phyloP scores from a whole-genome alignment of 2,888 invertebrate species.

The Rhodophaea formosa region DNA sequence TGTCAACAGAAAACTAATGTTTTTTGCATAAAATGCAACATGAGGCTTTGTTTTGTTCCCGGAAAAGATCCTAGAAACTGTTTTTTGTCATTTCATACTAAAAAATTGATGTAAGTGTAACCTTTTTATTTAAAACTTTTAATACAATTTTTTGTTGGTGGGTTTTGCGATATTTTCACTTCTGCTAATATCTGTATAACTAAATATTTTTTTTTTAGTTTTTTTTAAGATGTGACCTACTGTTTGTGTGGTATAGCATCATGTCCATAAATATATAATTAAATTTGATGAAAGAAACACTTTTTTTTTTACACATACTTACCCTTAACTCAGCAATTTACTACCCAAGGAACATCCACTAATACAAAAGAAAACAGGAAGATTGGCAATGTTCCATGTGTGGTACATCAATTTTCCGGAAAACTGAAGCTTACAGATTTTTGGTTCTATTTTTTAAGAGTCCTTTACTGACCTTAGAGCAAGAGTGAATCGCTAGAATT shows the following conservation, averaged over 20 bases:
- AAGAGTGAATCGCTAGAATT: background rate
- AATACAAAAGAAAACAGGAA: background rate
- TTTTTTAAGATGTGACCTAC: too few species aligned
- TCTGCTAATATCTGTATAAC: too few species aligned
- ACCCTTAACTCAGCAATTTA: too few species aligned
- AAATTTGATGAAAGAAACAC: too few species aligned
- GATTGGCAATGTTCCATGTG: constrained; percentile 15
- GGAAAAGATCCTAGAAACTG: constrained; percentile 20
- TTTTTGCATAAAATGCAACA: constrained; percentile 20
- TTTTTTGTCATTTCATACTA: background rate
- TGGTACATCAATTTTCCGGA: constrained; percentile 15
- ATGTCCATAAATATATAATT: too few species aligned
- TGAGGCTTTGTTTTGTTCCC: constrained; percentile 19
- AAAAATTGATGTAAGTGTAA: background rate
- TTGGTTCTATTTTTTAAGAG: constrained; percentile 7
- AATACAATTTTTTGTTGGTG: too few species aligned
- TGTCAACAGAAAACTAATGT: constrained; percentile 1
- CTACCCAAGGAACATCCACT: constrained; percentile 9
- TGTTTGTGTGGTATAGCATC: too few species aligned
- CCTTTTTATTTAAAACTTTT: too few species aligned
- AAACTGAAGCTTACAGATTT: constrained; percentile 17
- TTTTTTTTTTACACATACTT: too few species aligned
- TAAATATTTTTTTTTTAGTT: too few species aligned
- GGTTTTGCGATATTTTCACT: too few species aligned
- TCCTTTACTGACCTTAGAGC: constrained; percentile 6